A percentile compares a stretch with the other conserved stretches of the same genome.
Conservation (phyloP, 2,888 invertebrate species). For the Archips xylosteana region DNA sequence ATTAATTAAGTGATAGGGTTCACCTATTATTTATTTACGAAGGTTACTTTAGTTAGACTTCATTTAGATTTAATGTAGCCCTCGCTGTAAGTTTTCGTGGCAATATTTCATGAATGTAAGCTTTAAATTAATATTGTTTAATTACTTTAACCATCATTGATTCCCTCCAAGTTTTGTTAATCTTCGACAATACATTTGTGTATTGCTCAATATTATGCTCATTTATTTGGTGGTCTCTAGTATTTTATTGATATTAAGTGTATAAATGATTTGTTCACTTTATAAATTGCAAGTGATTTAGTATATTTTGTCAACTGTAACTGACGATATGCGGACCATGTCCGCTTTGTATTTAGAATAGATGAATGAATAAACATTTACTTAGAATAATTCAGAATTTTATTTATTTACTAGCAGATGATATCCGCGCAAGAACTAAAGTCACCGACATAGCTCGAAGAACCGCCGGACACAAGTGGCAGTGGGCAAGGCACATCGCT, state of each 20-base stretch:
- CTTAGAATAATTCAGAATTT: constrained; percentile 70
- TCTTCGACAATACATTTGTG: constrained; percentile 72
- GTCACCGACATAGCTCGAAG: neutral
- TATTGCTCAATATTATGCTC: constrained; percentile 82
- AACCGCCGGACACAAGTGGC: neutral
- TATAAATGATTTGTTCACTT: constrained; percentile 46
- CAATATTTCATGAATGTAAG: constrained; percentile 69
- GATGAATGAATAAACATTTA: constrained; percentile 81
- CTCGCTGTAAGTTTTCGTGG: constrained; percentile 63
- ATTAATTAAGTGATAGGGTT: neutral
- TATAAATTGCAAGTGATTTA: constrained; percentile 49
- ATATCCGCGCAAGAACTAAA: too few species aligned
- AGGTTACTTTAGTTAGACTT: constrained; percentile 55
- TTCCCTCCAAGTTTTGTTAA: constrained; percentile 65
- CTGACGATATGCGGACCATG: constrained; percentile 66
- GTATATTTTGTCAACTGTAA: constrained; percentile 61
- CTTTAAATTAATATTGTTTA: constrained; percentile 60
- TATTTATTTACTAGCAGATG: constrained; percentile 45
- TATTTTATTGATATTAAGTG: constrained; percentile 60
- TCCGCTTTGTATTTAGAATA: constrained; percentile 76
- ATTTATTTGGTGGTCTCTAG: constrained; percentile 61
- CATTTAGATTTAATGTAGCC: constrained; percentile 49
- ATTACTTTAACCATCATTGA: constrained; percentile 55
- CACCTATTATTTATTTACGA: constrained; percentile 20
- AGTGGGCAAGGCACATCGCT: neutral